Base-by-base conservation (phyloP, 2,888 invertebrate species). In the Protophormia terraenovae region DNA sequence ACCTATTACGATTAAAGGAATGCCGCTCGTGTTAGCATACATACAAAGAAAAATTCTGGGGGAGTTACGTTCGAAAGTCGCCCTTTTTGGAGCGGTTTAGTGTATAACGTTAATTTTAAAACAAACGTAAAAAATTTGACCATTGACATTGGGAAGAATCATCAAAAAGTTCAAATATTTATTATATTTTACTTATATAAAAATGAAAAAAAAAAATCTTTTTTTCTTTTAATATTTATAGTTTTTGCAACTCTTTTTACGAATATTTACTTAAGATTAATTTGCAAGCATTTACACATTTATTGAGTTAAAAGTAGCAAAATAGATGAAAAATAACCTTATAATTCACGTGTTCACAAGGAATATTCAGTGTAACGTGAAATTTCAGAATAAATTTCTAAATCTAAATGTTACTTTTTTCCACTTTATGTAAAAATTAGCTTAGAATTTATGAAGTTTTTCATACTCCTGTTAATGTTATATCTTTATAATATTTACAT, bases 171-270 rank as follows among this genome's bases (percentile, higher is more conserved):
- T n/a, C n/a, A n/a, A n/a, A n/a, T n/a, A n/a, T n/a, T n/a, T n/a
- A n/a, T n/a, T n/a, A n/a, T n/a, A n/a, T n/a, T n/a, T n/a, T n/a
- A n/a, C n/a, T n/a, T n/a, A n/a, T n/a, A n/a, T n/a, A n/a, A n/a
- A n/a, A n/a, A n/a, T n/a, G n/a, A n/a, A n/a, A n/a, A n/a, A n/a
- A n/a, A n/a, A n/a, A n/a, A 12, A 16, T 47, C n/a, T 35, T 14
- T 47, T 32, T 60, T 7, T 47, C 14, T 60, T 73, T 22, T 12
- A n/a, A 41, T 60, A 60, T 8, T 32, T 38, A 62, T 71, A 71
- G 82, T 84, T 87, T 87, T 86, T 87, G 87, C 87, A 87, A 87
- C 86, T 84, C 87, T 84, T 84, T 86, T 86, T 84, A 86, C 84
- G 69, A 83, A 75, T 53, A 45, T 80, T 78, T 73, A 35, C 19